Conservation (phyloP, 2,113 vertebrate genomes). For the Proteles cristata region DNA sequence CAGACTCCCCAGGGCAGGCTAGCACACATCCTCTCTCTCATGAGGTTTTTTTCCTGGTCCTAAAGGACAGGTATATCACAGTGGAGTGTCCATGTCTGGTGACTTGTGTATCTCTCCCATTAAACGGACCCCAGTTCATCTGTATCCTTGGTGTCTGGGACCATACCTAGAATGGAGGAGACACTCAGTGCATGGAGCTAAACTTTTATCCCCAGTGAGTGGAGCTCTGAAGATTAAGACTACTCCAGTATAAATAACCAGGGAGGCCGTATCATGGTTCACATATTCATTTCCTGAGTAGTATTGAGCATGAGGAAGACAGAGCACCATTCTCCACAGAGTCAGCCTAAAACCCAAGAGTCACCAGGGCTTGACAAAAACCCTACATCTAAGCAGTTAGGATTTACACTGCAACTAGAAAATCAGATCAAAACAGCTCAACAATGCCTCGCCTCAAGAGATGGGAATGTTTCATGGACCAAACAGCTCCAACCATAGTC, state of each 20-base stretch:
- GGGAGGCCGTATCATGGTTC: background rate
- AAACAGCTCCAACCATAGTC: background rate
- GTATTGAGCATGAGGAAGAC: background rate
- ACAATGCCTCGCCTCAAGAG: background rate
- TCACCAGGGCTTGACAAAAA: background rate
- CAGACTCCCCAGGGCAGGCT: background rate
- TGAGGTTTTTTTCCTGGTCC: background rate
- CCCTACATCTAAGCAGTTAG: background rate
- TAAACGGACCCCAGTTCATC: background rate
- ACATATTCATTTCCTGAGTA: background rate
- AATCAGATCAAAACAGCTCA: constrained; percentile 8
- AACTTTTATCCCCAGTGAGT: background rate
- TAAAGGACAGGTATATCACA: background rate
- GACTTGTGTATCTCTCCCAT: background rate
- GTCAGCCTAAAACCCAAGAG: background rate
- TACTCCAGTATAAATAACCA: background rate
- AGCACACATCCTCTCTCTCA: background rate
- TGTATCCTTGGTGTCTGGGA: background rate
- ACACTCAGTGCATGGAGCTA: background rate
- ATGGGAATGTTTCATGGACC: background rate
- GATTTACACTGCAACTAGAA: background rate
- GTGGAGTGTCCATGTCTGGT: fast-evolving
- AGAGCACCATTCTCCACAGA: background rate
- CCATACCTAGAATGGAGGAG: background rate
- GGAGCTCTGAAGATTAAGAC: background rate